Conservation (phyloP, 2,113 vertebrate species). For the Notechis scutatus region DNA sequence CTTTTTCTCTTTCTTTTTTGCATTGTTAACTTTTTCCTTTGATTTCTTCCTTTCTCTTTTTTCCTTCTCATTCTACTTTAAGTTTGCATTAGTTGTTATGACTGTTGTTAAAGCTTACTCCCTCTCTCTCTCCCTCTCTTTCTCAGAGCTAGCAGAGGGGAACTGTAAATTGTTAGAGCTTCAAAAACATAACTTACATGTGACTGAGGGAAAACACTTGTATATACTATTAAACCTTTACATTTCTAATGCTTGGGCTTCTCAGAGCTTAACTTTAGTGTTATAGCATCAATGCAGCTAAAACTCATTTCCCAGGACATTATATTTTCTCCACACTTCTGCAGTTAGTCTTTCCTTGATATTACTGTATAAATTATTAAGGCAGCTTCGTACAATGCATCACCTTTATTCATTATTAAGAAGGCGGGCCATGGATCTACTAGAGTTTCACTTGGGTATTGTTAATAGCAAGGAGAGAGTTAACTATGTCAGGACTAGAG, state of each 20-base stretch:
- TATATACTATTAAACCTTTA: slow-evolving; percentile 32
- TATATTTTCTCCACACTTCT: slow-evolving; percentile 57
- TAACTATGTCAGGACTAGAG: slow-evolving; percentile 30
- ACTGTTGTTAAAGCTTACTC: neutral
- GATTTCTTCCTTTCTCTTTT: neutral
- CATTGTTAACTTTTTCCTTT: neutral
- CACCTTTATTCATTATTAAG: slow-evolving; percentile 71
- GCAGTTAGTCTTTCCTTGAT: slow-evolving; percentile 61
- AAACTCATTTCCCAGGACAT: slow-evolving; percentile 40
- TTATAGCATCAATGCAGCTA: slow-evolving; percentile 38
- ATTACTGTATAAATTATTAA: slow-evolving; percentile 69
- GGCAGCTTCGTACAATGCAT: slow-evolving; percentile 62
- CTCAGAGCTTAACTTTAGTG: slow-evolving; percentile 35
- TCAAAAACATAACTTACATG: slow-evolving; percentile 6
- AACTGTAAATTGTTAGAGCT: neutral
- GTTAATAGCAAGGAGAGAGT: slow-evolving; percentile 51
- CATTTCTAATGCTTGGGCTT: slow-evolving; percentile 30
- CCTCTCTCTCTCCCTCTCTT: too few species aligned
- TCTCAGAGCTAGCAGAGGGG: neutral
- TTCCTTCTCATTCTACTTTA: neutral
- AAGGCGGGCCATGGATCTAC: slow-evolving; percentile 53
- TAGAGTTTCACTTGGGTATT: slow-evolving; percentile 50
- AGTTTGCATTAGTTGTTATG: neutral
- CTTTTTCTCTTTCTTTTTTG: neutral
- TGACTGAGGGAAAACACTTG: neutral